Evolutionary conservation across 2,113 vertebrate genomes (phyloP).

Genomic region (Pseudorasbora parva): DNA sequence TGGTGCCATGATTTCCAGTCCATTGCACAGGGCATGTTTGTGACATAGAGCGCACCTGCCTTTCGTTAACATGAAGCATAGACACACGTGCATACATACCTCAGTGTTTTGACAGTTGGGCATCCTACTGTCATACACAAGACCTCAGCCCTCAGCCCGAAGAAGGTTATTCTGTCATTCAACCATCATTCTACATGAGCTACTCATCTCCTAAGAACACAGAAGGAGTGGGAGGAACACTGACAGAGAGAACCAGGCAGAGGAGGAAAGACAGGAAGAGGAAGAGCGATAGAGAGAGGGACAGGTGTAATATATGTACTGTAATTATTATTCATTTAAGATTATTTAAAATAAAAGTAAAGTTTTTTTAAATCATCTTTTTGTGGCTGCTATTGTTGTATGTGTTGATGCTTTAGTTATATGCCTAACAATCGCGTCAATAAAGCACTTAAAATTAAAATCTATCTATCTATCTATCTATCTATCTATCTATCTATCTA

Average conservation of each 20-base stretch:
- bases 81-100: conserved; percentile 54
- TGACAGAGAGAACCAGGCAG: neutral
- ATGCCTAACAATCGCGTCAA: no score
- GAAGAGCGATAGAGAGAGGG: neutral
- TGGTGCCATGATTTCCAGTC: conserved; percentile 44
- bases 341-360: no score
- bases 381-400: no score
- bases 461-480: no score
- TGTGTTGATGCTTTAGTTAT: no score
- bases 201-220: neutral
- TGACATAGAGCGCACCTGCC: conserved; percentile 2
- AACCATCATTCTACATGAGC: neutral
- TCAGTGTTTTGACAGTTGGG: conserved; percentile 48
- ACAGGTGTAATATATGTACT: neutral
- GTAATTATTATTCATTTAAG: no score
- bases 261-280: neutral
- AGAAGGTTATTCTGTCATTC: conserved; percentile 38
- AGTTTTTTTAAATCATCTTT: no score
- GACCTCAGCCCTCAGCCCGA: conserved; percentile 40
- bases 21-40: conserved; percentile 46
- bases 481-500: no score
- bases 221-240: neutral
- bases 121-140: conserved; percentile 39
- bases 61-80: conserved; percentile 47
- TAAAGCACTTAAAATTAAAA: no score